Evolutionary conservation across 2,113 vertebrate species (phyloP), one percentile per base, ranked within the genome.

Genomic region (Leptobrachium leishanense): DNA sequence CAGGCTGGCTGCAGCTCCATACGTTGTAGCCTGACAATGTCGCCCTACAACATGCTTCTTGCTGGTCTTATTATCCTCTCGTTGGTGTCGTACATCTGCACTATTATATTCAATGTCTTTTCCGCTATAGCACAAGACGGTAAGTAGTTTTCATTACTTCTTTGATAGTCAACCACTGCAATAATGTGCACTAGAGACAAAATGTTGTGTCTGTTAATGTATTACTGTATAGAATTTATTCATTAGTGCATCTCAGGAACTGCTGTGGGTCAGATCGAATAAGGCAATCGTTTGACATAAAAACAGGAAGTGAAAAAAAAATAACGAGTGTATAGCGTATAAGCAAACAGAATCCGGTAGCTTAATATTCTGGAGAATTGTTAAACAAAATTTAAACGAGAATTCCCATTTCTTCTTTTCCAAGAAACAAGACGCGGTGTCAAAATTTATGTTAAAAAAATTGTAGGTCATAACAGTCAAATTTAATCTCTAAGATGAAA

Each of bases 71-170:
- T 81, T 41, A 68, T 54, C 42, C 43, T 81, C 31, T 68, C 78
- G 6, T 41, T 15, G 10, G 15, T 68, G 31, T 81, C 78, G 4
- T 81, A 74, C 55, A 81, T 74, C 20, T 40, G 11, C 13, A 81
- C 72, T 15, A 42, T 81, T 31, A 44, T 10, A 46, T 62, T 81
- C 53, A 81, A 81, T 42, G 71, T 20, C 6, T 1, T 81, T 6
- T 81, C 78, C 44, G 72, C 72, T 4, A 10, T 74, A 12, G 3
- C 50, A 50, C 50, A 62, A 62, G 66, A 31, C 0, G 78, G 78
- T 81, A 74, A 62, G 78, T 42, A n/a, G 7, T 43, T 55, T 15
- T n/a, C 65, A 7, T 55, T 10, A 7, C 6, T 31, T 6, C 1
- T 42, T 64, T 31, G 6, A 13, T 12, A 13, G 55, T 5, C 62